These are phyloP conservation scores for Arnoldichthys spilopterus DNA, from an alignment of 2,797 vertebrate genomes.

Conservation along the genomic window DNA sequence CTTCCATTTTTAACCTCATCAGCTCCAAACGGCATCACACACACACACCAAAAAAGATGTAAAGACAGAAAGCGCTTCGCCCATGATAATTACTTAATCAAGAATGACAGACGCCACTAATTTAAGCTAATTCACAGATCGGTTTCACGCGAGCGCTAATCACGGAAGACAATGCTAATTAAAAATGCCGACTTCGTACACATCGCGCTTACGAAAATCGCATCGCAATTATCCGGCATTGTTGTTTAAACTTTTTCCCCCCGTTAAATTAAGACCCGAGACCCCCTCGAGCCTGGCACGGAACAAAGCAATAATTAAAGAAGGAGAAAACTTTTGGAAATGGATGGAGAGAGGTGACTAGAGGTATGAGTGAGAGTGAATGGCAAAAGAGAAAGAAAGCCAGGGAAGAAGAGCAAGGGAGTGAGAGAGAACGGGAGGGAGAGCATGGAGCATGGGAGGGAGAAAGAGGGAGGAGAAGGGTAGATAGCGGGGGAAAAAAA, in stretches of 20 bases:
- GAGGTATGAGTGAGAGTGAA: slow-evolving; percentile 33
- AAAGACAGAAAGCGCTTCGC: slow-evolving; percentile 54
- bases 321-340: slow-evolving; percentile 35
- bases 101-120: slow-evolving; percentile 60
- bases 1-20: slow-evolving; percentile 67
- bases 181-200: slow-evolving; percentile 28
- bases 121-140: slow-evolving; percentile 53
- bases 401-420: slow-evolving; percentile 54
- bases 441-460: slow-evolving; percentile 55
- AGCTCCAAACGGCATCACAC: slow-evolving; percentile 39
- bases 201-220: slow-evolving; percentile 34
- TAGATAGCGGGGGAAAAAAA: slow-evolving; percentile 43
- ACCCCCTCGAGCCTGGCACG: slow-evolving; percentile 35
- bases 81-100: slow-evolving; percentile 71
- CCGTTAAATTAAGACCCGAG: slow-evolving; percentile 24
- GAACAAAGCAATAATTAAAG: slow-evolving; percentile 8
- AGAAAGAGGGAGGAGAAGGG: slow-evolving; percentile 46
- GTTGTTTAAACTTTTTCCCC: slow-evolving; percentile 24
- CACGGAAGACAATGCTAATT: slow-evolving; percentile 58
- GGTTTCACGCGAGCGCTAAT: slow-evolving; percentile 44
- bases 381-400: slow-evolving; percentile 57
- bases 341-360: slow-evolving; percentile 35
- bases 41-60: slow-evolving; percentile 36
- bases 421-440: slow-evolving; percentile 39
- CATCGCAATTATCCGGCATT: slow-evolving; percentile 40